Evolutionary conservation across 2,113 vertebrate genomes (phyloP), one percentile per base, ranked within the genome.

Genomic region (Prochilodus magdalenae): DNA sequence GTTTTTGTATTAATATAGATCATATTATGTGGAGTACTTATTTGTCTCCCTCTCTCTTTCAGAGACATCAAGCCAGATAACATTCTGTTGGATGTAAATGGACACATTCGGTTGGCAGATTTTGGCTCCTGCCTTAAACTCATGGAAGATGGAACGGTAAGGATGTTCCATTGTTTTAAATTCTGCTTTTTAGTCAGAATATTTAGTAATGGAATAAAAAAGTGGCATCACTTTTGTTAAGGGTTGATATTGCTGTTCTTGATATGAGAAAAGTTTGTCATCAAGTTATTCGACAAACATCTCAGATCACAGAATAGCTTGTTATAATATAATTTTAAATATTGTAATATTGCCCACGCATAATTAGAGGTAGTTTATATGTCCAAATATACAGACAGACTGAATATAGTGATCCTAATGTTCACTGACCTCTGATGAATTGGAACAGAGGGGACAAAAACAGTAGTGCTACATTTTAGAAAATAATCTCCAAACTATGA

Each of bases 41-140:
- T 26, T 27, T 20, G 5, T 82, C 1, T 83, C 77, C 57, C 53
- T 76, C 20, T 66, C 14, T 80, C n/a, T 62, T 11, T 29, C 53
- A 99, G 98, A 90, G 98, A 99, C 92, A 99, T 99, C 85, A 99
- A 99, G 85, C 98, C 98, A 67, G 97, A 99, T 91, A 99, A 99
- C 91, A 97, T 99, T 88, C 92, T 99, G 82, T 92, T 99, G 96
- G 98, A 99, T 93, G 95, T 98, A 95, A 99, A 99, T 76, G 98
- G 98, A 88, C 98, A 99, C 91, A 98, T 99, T 94, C 95, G 98
- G 79, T 94, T 99, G 90, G 98, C 98, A 81, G 98, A 99, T 93
- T 99, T 99, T 84, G 98, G 98, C 88, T 99, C 98, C 90, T 99
- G 98, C 91, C 95, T 99, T 86, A 99, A 96, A 87, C 94, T 99